Evolutionary conservation across 1,140 invertebrate genomes (phyloP), one percentile per base, ranked within the genome.

Genomic region (Phenacoccus solenopsis): DNA sequence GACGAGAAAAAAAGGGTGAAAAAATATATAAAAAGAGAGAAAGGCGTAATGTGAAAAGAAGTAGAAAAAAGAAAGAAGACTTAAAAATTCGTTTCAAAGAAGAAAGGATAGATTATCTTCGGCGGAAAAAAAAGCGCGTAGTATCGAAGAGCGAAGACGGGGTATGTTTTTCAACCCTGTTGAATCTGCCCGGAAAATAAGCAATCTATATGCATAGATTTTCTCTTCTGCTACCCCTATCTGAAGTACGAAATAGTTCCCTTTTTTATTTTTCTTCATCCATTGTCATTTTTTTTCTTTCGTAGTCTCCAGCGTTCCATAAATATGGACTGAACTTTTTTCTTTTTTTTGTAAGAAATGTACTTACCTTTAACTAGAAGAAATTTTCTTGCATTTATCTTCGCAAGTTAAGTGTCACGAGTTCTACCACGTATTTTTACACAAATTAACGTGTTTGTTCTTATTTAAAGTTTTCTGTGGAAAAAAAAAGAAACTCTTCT

Each of bases 81-180:
- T 64, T 22, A 25, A 64, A 64, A 64, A 64, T 64, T 64, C 59
- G 59, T 64, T 64, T 27, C 25, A 64, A 64, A 64, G 59, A 64
- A 64, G 59, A 64, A 64, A 64, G 59, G 59, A 64, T 64, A 64
- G 59, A 64, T 64, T 64, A 64, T 64, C 59, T 64, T 64, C 59
- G 25, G 25, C 21, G 16, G n/a, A 64, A 64, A 64, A 64, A 64
- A 64, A 64, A 25, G 59, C 21, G 59, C 38, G 38, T 49, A 20
- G 59, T 27, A 64, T 64, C 59, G 59, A 64, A 27, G 59, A 64
- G 22, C 16, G 38, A 49, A 49, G 38, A 64, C 59, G 59, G 59
- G 25, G 59, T 24, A 25, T 64, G 38, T 64, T 64, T 64, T 64
- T 27, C 59, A 64, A 64, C 59, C 59, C 59, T 64, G 59, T 64